These are phyloP conservation scores for Candidula unifasciata DNA, from an alignment of 2,888 invertebrate species.

Conservation along the genomic window DNA sequence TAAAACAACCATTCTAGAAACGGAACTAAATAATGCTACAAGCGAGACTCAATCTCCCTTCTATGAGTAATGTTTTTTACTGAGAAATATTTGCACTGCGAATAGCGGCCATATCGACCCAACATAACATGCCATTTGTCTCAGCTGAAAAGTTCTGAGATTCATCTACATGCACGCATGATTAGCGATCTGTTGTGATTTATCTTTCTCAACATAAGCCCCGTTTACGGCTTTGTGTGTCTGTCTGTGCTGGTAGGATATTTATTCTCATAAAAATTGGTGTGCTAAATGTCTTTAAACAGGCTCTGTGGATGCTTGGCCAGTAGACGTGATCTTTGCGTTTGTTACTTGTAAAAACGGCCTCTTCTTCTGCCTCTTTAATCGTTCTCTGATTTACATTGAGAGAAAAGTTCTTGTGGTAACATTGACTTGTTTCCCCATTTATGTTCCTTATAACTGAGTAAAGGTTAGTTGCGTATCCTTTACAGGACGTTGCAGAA, in stretches of 20 bases:
- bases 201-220: constrained; percentile 7
- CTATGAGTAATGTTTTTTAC: background rate
- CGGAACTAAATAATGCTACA: background rate
- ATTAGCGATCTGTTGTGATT: background rate
- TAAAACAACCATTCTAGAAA: no score
- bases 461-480: no score
- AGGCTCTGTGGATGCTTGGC: background rate
- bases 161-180: background rate
- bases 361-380: no score
- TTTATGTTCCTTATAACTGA: no score
- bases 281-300: background rate
- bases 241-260: background rate
- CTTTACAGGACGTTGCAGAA: no score
- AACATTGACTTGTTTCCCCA: no score
- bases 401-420: no score
- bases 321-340: no score
- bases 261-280: background rate
- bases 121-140: background rate
- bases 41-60: background rate
- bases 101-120: background rate
- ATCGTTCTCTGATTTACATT: no score
- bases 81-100: background rate
- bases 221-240: background rate
- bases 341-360: no score
- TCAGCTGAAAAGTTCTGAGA: background rate